Conservation (phyloP, 2,888 invertebrate genomes). For the Eristalinus sepulchralis region DNA sequence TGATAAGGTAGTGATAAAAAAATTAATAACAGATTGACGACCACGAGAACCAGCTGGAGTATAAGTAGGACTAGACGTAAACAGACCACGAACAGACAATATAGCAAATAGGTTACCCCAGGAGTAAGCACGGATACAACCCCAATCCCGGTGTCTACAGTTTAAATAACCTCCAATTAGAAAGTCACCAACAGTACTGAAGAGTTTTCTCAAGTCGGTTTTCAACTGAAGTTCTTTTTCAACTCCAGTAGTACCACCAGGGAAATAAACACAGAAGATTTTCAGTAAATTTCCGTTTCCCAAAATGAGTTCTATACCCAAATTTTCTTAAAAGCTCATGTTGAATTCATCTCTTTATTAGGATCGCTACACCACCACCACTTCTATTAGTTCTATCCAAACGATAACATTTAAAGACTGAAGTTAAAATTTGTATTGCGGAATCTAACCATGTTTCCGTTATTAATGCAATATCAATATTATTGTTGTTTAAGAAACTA, state of each 20-base stretch:
- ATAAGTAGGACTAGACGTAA: constrained; percentile 13
- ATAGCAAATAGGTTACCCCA: not conserved
- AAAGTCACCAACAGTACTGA: not conserved
- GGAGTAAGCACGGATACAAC: not conserved
- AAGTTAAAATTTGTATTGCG: not conserved
- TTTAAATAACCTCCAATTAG: constrained; percentile 29
- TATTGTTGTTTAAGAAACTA: constrained; percentile 5
- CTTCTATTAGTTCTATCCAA: constrained; percentile 11
- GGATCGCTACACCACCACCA: constrained; percentile 29
- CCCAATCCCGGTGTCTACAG: constrained; percentile 27
- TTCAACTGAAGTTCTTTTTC: not conserved
- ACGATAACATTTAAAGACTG: constrained; percentile 36
- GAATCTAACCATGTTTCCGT: constrained; percentile 36
- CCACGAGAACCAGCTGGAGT: constrained; percentile 26
- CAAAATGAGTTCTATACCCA: not conserved
- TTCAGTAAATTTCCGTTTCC: not conserved
- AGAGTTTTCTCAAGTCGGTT: not conserved
- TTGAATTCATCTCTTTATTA: constrained; percentile 29
- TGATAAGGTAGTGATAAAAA: constrained; percentile 13
- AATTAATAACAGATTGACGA: constrained; percentile 15
- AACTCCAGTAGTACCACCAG: not conserved
- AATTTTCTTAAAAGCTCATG: not conserved
- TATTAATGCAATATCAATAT: constrained; percentile 21
- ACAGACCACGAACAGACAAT: not conserved
- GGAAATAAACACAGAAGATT: constrained; percentile 13